Evolutionary conservation across 2,113 vertebrate species (phyloP), one percentile per base, ranked within the genome.

Genomic region (Agelaius phoeniceus): DNA sequence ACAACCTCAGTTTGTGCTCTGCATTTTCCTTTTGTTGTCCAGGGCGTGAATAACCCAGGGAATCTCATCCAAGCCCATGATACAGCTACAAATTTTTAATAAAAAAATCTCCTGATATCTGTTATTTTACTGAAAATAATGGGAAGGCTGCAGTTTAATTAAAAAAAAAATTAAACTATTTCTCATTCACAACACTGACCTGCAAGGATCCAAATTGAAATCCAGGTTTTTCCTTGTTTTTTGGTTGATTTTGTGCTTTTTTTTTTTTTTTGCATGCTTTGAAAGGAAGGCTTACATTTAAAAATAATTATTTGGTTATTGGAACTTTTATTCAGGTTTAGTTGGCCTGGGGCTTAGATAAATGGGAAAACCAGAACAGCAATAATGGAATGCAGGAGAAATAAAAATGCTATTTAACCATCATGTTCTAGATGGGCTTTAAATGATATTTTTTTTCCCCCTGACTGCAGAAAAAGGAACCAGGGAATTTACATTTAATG

Each of bases 301-400:
- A 71, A 91, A 94, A 66, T 12, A 80, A 35, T 51, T 79, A 11
- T 49, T 93, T 89, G 35, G 69, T 68, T 91, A 58, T 80, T 92
- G 91, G 52, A 74, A 63, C 75, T 78, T 87, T 48, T 68, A 51
- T 75, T 63, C 69, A 76, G 77, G 39, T 84, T 92, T 57, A 74
- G 44, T 57, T 85, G 65, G 77, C 65, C 68, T 79, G 55, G n/a
- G 61, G 44, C 80, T 87, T 46, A 24, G 33, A 26, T 22, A 90
- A 97, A 94, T 39, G 84, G 61, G 76, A 88, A 95, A 96, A 89
- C 13, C 91, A 91, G 91, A 89, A 39, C 4, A 81, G 77, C 44
- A 94, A 19, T 16, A 82, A 89, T 2, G 6, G 37, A 84, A 87
- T 22, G 77, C 46, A 83, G 67, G 59, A 62, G 63, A 89, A 94